Evolutionary conservation across 1,140 invertebrate species (phyloP), one percentile per base, ranked within the genome.

Genomic region (Nebria ingens): DNA sequence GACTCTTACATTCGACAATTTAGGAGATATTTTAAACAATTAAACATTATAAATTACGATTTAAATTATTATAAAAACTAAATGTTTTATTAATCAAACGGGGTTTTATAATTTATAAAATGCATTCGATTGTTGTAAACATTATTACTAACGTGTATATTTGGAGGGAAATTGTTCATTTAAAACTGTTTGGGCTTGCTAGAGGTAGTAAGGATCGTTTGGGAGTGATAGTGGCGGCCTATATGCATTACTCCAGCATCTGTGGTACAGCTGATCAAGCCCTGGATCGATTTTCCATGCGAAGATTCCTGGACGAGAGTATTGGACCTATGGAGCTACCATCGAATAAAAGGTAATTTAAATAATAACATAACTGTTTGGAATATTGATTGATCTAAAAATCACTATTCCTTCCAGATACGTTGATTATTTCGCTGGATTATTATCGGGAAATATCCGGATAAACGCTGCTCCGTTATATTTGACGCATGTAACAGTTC

Each of bases 171-270:
- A n/a, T n/a, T n/a, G n/a, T n/a, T n/a, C n/a, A n/a, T n/a, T n/a
- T n/a, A n/a, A n/a, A n/a, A n/a, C n/a, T n/a, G n/a, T n/a, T n/a
- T n/a, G n/a, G n/a, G n/a, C n/a, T n/a, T n/a, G n/a, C n/a, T n/a
- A 82, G 82, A 69, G 84, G 85, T 34, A 80, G 80, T 63, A 80
- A 86, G 62, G 86, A 90, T 59, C 79, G 91, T 53, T 76, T 92
- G 19, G 91, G 89, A 40, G 86, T 94, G 40, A 82, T 93, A 57
- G 84, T 95, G 54, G 88, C 90, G 12, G 89, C 91, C 6, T 95
- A 93, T 73, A 91, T 94, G 86, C 89, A 94, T 73, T 95, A 95
- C 74, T 91, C 87, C 59, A 91, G 85, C 65, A 93, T 95, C 61
- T 94, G 91, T 73, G 87, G 89, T 25, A 85, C 84, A 62, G 86